Percentiles rank a stretch among this genome's conserved stretches.
Evolutionary conservation across 2,113 vertebrate genomes (phyloP).

Genomic region (Actenoides hombroni): DNA sequence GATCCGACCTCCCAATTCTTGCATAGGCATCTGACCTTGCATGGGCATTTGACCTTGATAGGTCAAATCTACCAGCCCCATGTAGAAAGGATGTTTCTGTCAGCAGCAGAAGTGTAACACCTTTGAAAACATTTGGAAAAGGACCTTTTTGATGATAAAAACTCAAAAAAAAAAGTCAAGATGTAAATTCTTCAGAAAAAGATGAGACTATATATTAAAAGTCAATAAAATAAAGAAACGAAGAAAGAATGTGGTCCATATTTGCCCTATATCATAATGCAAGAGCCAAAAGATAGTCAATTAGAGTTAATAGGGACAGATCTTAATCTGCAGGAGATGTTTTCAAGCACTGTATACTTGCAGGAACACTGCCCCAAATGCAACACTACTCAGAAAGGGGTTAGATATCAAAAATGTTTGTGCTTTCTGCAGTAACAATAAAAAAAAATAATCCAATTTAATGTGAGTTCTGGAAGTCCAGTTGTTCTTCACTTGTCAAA

Average conservation of each 20-base stretch:
- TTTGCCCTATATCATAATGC: neutral
- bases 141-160: neutral
- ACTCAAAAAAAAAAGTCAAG: neutral
- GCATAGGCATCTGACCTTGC: fast-evolving
- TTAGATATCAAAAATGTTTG: neutral
- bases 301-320: neutral
- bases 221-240: neutral
- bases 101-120: neutral
- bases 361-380: neutral
- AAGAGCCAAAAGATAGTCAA: neutral
- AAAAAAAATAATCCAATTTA: neutral
- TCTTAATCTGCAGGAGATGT: neutral
- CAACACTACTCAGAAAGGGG: neutral
- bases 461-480: neutral
- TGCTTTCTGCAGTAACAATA: neutral
- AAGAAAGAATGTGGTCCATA: neutral
- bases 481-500: neutral
- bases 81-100: neutral
- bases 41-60: neutral
- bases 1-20: neutral
- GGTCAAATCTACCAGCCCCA: neutral
- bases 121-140: neutral
- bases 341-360: neutral
- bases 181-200: neutral
- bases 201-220: neutral